Percentiles rank a stretch among this genome's conserved stretches.
These are phyloP conservation scores for Orchestia grillus DNA, from an alignment of 1,140 invertebrate genomes.

Conservation along the genomic window DNA sequence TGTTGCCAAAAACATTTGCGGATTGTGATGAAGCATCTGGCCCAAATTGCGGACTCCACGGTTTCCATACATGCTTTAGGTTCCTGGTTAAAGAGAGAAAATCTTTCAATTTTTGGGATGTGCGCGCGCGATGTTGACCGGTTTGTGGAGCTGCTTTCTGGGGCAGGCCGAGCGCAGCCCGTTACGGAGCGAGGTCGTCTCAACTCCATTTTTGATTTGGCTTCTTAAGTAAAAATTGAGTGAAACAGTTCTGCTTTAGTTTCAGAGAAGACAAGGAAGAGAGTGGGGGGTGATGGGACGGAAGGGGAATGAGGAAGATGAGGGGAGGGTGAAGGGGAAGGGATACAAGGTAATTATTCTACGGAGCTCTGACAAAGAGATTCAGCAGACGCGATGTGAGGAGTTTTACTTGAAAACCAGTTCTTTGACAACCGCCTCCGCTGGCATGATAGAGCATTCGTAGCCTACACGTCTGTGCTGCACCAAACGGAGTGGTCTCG, in stretches of 20 bases:
- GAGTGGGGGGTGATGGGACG: background rate
- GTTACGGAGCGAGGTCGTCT: background rate
- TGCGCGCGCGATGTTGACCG: background rate
- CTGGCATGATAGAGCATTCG: background rate
- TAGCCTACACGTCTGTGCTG: background rate
- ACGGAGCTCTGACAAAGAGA: constrained; percentile 36
- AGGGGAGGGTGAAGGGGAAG: background rate
- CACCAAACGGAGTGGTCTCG: background rate
- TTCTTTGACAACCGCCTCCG: background rate
- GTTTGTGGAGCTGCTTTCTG: background rate
- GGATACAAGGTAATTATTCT: background rate
- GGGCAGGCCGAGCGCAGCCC: background rate
- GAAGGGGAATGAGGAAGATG: background rate
- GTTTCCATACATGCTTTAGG: background rate
- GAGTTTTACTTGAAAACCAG: constrained; percentile 46
- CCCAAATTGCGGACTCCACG: background rate
- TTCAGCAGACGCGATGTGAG: constrained; percentile 38
- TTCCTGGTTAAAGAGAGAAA: background rate
- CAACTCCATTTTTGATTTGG: background rate
- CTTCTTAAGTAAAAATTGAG: background rate
- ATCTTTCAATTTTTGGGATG: background rate
- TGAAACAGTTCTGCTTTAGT: background rate
- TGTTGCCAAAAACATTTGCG: background rate
- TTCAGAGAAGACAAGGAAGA: background rate
- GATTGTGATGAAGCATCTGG: background rate